Conservation (phyloP, 2,797 vertebrate species). For the Bradypodion pumilum region DNA sequence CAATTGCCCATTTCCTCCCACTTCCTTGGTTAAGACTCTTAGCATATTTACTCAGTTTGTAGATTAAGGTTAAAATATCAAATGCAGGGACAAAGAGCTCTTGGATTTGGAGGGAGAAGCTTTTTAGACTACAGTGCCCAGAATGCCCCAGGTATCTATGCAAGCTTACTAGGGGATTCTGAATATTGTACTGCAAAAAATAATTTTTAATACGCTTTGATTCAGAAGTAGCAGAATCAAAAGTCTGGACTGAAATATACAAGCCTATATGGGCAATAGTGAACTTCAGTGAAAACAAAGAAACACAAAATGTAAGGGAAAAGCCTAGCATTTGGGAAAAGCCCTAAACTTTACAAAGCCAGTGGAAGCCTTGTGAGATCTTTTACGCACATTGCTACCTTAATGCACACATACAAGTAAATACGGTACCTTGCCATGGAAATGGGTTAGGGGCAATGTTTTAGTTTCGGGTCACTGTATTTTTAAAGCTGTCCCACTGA, state of each 20-base stretch:
- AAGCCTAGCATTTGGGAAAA: background rate
- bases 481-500: slow-evolving; percentile 11
- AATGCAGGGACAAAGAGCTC: background rate
- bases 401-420: background rate
- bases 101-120: background rate
- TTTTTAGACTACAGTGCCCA: background rate
- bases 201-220: background rate
- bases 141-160: background rate
- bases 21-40: background rate
- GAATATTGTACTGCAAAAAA: background rate
- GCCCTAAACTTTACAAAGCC: background rate
- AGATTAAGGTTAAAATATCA: background rate
- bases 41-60: background rate
- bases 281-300: background rate
- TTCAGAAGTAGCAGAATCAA: background rate
- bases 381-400: slow-evolving; percentile 14
- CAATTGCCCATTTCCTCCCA: background rate
- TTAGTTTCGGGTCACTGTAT: background rate
- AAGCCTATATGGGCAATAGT: background rate
- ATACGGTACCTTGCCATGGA: background rate
- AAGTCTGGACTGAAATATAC: background rate
- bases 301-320: background rate
- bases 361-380: background rate
- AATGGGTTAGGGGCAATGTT: slow-evolving; percentile 20
- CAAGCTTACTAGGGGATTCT: background rate